Conservation (phyloP, 2,888 invertebrate genomes). For the Eupsilia transversa region DNA sequence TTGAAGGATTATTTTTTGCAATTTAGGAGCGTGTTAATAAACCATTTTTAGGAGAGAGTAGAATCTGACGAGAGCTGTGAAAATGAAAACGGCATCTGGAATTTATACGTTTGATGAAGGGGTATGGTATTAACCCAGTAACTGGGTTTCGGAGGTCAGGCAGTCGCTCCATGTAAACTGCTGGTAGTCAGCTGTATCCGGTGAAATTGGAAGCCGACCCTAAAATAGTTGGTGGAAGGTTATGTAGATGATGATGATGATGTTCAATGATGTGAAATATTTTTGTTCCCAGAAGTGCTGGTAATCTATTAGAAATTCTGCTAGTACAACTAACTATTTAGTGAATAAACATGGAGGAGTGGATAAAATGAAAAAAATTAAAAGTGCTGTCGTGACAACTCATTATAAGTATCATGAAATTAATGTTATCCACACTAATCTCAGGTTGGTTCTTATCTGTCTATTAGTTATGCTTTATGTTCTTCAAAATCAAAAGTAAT, state of each 20-base stretch:
- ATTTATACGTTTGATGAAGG: neutral
- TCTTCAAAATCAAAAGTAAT: too few species aligned
- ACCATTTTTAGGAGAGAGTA: neutral
- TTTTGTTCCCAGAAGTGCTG: neutral
- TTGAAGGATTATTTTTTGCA: constrained; percentile 36
- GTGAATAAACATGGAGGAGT: neutral
- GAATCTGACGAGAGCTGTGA: neutral
- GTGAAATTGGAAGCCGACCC: too few species aligned
- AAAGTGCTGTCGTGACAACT: too few species aligned
- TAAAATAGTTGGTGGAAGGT: neutral
- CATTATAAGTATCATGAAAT: neutral
- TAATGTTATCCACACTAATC: neutral
- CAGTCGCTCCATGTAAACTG: neutral
- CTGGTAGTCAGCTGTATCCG: neutral
- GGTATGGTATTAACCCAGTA: too few species aligned
- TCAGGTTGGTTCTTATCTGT: too few species aligned
- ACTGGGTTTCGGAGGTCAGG: neutral
- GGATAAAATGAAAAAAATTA: neutral
- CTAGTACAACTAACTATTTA: neutral
- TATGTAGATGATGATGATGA: neutral
- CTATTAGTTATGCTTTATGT: neutral
- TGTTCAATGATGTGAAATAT: neutral
- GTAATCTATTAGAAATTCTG: neutral
- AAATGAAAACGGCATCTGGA: neutral
- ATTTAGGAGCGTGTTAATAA: constrained; percentile 1